phyloP scores from a whole-genome alignment of 2,888 invertebrate species.

The Serripes groenlandicus region DNA sequence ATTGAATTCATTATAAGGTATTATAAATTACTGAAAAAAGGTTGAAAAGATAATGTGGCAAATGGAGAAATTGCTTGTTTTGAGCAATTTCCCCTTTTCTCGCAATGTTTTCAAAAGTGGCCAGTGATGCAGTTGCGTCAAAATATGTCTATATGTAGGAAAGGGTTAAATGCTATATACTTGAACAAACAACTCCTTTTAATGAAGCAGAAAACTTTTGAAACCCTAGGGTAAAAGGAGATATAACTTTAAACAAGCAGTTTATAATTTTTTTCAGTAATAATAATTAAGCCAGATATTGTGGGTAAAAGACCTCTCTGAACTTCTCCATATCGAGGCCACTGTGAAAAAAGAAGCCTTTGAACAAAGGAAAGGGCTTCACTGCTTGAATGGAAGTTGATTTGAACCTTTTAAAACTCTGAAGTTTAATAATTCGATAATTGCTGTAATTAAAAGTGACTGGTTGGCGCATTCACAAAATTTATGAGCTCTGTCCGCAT shows the following conservation, averaged over 20 bases:
- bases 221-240: too few species aligned
- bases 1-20: too few species aligned
- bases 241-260: too few species aligned
- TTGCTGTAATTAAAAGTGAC: constrained; percentile 28
- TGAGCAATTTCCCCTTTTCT: background rate
- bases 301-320: too few species aligned
- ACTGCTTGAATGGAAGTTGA: constrained; percentile 12
- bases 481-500: constrained; percentile 19
- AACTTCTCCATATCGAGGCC: too few species aligned
- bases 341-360: too few species aligned
- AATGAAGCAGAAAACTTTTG: too few species aligned
- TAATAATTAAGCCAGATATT: too few species aligned
- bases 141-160: background rate
- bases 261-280: too few species aligned
- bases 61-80: background rate
- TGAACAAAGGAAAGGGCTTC: background rate
- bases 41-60: background rate
- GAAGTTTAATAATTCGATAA: constrained; percentile 27
- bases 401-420: constrained; percentile 11
- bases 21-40: too few species aligned
- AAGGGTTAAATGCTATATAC: background rate
- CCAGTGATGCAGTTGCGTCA: background rate
- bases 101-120: background rate
- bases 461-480: constrained; percentile 11
- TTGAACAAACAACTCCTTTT: too few species aligned